Base-by-base conservation (phyloP, 2,113 vertebrate species). In the Neogobius melanostomus region DNA sequence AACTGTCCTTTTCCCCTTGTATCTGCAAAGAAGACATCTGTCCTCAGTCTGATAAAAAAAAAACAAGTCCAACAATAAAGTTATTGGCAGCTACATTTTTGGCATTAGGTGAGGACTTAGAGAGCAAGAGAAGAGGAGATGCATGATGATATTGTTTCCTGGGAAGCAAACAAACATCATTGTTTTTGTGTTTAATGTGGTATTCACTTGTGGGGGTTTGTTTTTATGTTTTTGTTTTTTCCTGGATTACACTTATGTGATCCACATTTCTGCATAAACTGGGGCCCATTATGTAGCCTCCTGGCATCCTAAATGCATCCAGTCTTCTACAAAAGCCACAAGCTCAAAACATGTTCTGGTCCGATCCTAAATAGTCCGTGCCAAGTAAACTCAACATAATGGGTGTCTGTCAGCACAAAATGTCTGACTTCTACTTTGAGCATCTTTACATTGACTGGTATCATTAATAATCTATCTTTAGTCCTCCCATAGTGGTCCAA, bases 381-480 rank as follows among this genome's bases (percentile, higher is more conserved):
- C 42, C 59, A 44, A 44, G 43, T 10, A 44, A 44, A 45, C 59
- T 1, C 3, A 11, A 7, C 42, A 45, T 61, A 61, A 45, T 61
- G 15, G 44, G 14, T 42, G 11, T 59, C 56, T 59, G 56, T 61
- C 59, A 16, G 59, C 59, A 16, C 59, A 61, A 9, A 21, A 44
- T 2, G 8, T 44, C n/a, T 7, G 28, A 45, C 12, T 60, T 42
- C 36, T 44, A 7, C 54, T 56, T 56, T 36, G 54, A 56, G 17
- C 28, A 43, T 61, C 59, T 61, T 61, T 61, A 45, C 36, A 45
- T n/a, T 61, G 59, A 42, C 42, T 45, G 14, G 59, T 42, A 15
- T 61, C 59, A 61, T 61, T 61, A 61, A 61, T 61, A 61, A 61
- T 44, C 59, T n/a, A 44, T 61, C 15, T 43, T 61, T 61, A 61